Conservation (phyloP, 2,113 vertebrate genomes). For the Phrynosoma platyrhinos region DNA sequence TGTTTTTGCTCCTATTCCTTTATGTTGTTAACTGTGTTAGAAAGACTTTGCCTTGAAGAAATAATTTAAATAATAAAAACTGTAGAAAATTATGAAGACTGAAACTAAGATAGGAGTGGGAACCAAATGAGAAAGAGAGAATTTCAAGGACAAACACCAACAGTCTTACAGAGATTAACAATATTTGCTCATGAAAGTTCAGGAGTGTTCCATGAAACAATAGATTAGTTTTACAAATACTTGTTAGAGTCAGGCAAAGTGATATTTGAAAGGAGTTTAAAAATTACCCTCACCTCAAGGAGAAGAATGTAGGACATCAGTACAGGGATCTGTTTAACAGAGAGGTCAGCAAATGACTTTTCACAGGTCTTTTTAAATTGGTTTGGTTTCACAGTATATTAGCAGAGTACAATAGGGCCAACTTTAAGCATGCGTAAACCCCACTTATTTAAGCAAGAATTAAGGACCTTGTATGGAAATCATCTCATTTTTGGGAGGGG, state of each 20-base stretch:
- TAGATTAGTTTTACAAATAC: conserved; percentile 71
- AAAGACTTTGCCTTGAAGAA: background rate
- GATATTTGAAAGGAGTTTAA: background rate
- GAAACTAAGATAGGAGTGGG: conserved; percentile 31
- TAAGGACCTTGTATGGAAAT: background rate
- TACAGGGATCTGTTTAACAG: background rate
- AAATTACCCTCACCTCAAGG: background rate
- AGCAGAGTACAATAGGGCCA: background rate
- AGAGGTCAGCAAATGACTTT: background rate
- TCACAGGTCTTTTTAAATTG: background rate
- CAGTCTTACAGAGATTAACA: conserved; percentile 18
- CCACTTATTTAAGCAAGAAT: background rate
- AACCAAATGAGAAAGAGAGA: conserved; percentile 1
- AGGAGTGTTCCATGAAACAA: background rate
- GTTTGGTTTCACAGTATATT: background rate
- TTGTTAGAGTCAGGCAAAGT: conserved; percentile 43
- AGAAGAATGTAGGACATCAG: background rate
- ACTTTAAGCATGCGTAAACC: background rate
- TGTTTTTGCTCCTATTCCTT: background rate
- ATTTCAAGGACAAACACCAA: conserved; percentile 44
- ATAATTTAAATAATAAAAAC: background rate
- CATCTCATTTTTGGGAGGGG: background rate
- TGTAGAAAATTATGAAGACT: background rate
- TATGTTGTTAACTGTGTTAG: background rate
- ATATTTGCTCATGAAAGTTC: conserved; percentile 22